Conservation (phyloP, 2,888 invertebrate species). For the Agapostemon virescens region DNA sequence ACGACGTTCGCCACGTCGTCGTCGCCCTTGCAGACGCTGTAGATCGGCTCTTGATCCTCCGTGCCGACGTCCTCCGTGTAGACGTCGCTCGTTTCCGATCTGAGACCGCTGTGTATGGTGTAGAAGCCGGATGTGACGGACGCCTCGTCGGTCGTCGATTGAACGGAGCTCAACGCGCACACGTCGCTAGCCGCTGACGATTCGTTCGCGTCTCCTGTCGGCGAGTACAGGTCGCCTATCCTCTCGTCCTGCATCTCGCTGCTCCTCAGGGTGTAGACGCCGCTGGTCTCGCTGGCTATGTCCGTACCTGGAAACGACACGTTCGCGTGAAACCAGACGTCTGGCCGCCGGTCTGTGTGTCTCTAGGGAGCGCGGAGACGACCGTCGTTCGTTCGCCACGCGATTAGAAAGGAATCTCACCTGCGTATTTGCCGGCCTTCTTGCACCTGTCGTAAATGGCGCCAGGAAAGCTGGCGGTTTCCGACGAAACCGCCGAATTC, state of each 20-base stretch:
- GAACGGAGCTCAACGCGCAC: slow-evolving; percentile 76
- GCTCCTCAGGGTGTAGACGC: slow-evolving; percentile 89
- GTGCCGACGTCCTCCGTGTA: slow-evolving; percentile 74
- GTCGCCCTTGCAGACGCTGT: slow-evolving; percentile 77
- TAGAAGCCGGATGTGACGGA: slow-evolving; percentile 79
- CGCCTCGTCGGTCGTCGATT: slow-evolving; percentile 79
- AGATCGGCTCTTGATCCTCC: slow-evolving; percentile 77
- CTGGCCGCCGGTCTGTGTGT: not conserved
- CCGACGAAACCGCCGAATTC: slow-evolving; percentile 87
- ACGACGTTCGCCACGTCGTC: slow-evolving; percentile 66
- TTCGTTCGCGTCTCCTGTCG: slow-evolving; percentile 73
- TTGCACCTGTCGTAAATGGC: slow-evolving; percentile 78
- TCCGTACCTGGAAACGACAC: slow-evolving; percentile 70
- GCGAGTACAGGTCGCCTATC: slow-evolving; percentile 73
- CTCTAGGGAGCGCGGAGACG: not conserved
- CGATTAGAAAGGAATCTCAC: slow-evolving; percentile 55
- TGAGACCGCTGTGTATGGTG: slow-evolving; percentile 77
- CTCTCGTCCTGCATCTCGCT: slow-evolving; percentile 79
- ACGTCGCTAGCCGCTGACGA: slow-evolving; percentile 76
- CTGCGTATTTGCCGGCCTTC: slow-evolving; percentile 73
- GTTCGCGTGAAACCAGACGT: not conserved
- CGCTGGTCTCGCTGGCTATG: slow-evolving; percentile 90
- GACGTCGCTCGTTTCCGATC: slow-evolving; percentile 78
- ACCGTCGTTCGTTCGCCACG: not conserved
- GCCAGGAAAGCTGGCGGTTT: slow-evolving; percentile 84